Evolutionary conservation across 92 coral and sea anemone genomes (phyloP), one percentile per base, ranked within the genome.

Genomic region (Porites rus): DNA sequence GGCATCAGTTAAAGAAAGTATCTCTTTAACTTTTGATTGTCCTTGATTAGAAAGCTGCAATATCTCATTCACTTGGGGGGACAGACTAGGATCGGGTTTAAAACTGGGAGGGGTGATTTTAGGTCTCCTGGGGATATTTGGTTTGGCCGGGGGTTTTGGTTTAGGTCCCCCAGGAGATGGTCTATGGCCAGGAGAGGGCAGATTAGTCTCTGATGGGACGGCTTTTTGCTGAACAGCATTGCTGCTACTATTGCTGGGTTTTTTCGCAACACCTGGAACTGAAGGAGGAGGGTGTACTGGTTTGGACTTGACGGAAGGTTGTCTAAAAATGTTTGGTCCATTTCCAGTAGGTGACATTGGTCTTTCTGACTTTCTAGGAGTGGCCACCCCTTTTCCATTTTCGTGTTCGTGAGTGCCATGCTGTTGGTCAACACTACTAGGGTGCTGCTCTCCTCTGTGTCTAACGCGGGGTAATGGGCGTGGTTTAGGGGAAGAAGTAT

Each of bases 111-210:
- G 75, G n/a, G 88, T 60, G 3, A 77, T 61, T 53, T 74, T 46
- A 4, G 93, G 88, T 68, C 89, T 93, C 69, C 68, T 90, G 8
- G 98, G 90, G 6, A 90, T 31, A 19, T 83, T 87, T 59, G 99
- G 99, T 75, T 97, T 97, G 51, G 65, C 67, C 1, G 96, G 98
- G 12, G 90, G 89, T 79, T 83, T 92, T 20, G 99, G 99, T 79
- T 88, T 95, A 69, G 85, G 89, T n/a, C 93, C 92, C 4, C 81
- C 69, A 1, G 83, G 67, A 16, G 74, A 22, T 56, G 84, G 92
- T 83, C 46, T 77, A 13, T 78, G 69, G 12, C 82, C 75, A 9
- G 76, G 17, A 22, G 87, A 64, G 7, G 17, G 12, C 6, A 84
- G 90, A 54, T 80, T 90, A 12, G 78, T 62, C 52, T 25, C 76